A percentile compares a stretch with the other conserved stretches of the same genome.
phyloP scores from a whole-genome alignment of 64 coral and sea anemone species.

The Platygyra sinensis region DNA sequence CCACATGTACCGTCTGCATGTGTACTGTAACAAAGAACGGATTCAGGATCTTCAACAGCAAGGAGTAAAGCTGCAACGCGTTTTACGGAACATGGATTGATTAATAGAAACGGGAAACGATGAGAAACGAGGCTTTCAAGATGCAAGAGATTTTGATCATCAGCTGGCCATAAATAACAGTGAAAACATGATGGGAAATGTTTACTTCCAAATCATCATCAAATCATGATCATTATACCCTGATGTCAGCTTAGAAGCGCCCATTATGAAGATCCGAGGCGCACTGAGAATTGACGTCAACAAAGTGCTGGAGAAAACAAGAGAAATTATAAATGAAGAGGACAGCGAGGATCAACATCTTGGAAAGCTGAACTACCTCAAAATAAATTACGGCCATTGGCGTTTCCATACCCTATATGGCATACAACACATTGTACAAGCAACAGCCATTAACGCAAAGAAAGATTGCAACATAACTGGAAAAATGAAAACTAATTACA shows the following conservation, averaged over 20 bases:
- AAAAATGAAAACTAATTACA: conserved; percentile 46
- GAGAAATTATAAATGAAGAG: conserved; percentile 59
- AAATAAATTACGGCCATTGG: conserved; percentile 85
- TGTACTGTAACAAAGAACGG: conserved; percentile 64
- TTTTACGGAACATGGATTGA: conserved; percentile 70
- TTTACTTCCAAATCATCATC: too few relatives aligned
- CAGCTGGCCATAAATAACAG: conserved; percentile 44
- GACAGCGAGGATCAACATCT: conserved; percentile 50
- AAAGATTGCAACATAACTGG: conserved; percentile 44
- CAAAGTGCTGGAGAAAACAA: conserved; percentile 63
- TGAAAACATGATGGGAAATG: conserved; percentile 86
- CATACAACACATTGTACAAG: conserved; percentile 79
- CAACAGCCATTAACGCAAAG: conserved; percentile 66
- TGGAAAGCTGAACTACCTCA: conserved; percentile 63
- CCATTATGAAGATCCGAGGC: neutral
- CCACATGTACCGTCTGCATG: conserved; percentile 88
- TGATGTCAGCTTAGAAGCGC: conserved; percentile 56
- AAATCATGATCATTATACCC: conserved; percentile 73
- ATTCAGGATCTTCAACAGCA: conserved; percentile 71
- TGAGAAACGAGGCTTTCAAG: conserved; percentile 59
- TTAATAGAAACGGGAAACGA: conserved; percentile 28
- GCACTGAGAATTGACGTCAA: conserved; percentile 67
- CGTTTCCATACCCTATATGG: conserved; percentile 80
- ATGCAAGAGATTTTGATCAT: conserved; percentile 71
- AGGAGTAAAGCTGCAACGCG: conserved; percentile 57